These are phyloP conservation scores for Mystacornis crossleyi DNA, from an alignment of 2,113 vertebrate genomes.

Conservation along the genomic window DNA sequence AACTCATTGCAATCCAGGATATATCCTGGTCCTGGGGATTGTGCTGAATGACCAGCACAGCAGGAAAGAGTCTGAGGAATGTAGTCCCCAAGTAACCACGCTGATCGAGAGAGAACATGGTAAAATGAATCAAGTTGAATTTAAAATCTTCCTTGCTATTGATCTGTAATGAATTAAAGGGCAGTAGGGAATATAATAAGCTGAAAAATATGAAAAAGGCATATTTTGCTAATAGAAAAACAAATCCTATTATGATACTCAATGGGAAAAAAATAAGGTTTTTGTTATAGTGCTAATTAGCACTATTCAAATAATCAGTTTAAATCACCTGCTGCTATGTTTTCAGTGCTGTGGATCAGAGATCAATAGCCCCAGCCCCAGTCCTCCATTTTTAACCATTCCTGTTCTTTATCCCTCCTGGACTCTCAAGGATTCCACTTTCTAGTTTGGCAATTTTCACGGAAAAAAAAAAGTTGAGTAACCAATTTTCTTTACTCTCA, in stretches of 20 bases:
- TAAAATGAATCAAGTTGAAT: not conserved
- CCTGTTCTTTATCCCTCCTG: not conserved
- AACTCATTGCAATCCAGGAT: not conserved
- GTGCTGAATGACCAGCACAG: not conserved
- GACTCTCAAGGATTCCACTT: not conserved
- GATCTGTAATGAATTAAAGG: not conserved
- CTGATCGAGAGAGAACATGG: not conserved
- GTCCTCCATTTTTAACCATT: not conserved
- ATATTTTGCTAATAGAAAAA: not conserved
- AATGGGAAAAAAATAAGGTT: not conserved
- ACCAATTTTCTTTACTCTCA: not conserved
- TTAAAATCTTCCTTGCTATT: not conserved
- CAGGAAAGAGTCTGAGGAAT: not conserved
- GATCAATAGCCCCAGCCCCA: not conserved
- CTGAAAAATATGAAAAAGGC: not conserved
- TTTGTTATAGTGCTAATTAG: not conserved
- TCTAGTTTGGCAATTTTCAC: not conserved
- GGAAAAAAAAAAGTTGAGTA: not conserved
- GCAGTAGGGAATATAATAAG: not conserved
- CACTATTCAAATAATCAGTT: not conserved
- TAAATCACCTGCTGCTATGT: not conserved
- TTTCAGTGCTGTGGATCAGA: not conserved
- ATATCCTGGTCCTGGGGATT: not conserved
- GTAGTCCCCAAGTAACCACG: not conserved
- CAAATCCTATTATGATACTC: not conserved